These are phyloP conservation scores for Diabrotica balteata DNA, from an alignment of 2,888 invertebrate species.

Conservation along the genomic window DNA sequence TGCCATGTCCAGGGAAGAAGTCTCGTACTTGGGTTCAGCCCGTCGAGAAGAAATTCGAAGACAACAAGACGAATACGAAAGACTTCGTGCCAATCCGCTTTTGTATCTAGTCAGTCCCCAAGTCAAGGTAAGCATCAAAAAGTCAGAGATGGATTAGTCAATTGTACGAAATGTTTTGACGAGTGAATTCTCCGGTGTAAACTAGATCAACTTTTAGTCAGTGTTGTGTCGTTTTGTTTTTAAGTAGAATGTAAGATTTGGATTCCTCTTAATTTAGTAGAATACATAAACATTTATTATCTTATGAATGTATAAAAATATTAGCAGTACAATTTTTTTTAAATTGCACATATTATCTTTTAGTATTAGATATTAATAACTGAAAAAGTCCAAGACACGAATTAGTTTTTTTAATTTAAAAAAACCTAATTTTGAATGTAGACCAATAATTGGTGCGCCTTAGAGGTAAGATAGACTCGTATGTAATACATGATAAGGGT, in stretches of 20 bases:
- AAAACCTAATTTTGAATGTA: no score
- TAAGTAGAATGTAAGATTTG: conserved; percentile 23
- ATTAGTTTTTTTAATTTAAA: no score
- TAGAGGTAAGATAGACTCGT: no score
- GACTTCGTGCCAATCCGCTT: conserved; percentile 92
- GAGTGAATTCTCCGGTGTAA: conserved; percentile 12
- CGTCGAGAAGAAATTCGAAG: conserved; percentile 93
- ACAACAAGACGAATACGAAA: conserved; percentile 89
- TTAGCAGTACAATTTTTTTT: no score
- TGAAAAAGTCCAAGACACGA: no score
- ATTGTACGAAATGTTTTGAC: conserved; percentile 10
- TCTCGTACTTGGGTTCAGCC: conserved; percentile 90
- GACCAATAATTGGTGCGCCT: no score
- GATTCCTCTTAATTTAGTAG: not conserved
- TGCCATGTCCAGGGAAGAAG: conserved; percentile 93
- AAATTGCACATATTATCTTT: no score
- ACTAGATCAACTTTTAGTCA: conserved; percentile 33
- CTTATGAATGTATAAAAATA: no score
- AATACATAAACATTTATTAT: no score
- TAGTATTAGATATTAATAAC: no score
- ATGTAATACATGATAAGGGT: no score
- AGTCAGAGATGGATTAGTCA: not conserved
- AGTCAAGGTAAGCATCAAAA: conserved; percentile 78
- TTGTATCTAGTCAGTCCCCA: conserved; percentile 96
- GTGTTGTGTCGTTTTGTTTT: conserved; percentile 28